These are phyloP conservation scores for Melieria omissa DNA, from an alignment of 2,888 invertebrate species.

Conservation along the genomic window DNA sequence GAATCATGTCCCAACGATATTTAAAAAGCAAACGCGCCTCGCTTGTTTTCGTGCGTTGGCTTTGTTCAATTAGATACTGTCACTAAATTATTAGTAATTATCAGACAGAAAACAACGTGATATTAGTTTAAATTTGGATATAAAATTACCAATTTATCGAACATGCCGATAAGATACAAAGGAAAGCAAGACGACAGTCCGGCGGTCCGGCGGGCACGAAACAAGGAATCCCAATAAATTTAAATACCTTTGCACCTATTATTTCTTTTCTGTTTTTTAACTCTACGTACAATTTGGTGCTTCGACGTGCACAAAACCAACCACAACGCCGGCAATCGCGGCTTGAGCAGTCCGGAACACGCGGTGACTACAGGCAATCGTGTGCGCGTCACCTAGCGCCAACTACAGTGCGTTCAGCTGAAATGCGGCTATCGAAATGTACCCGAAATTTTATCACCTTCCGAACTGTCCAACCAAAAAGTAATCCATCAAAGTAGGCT, in stretches of 20 bases:
- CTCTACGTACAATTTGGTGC: constrained; percentile 1
- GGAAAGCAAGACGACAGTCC: constrained; percentile 37
- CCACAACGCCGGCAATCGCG: background rate
- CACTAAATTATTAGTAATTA: constrained; percentile 60
- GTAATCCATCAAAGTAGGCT: constrained; percentile 40
- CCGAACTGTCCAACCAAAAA: constrained; percentile 14
- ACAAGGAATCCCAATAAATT: background rate
- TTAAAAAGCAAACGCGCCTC: background rate
- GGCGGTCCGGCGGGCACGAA: too few relatives aligned
- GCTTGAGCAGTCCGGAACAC: too few relatives aligned
- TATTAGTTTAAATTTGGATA: constrained; percentile 55
- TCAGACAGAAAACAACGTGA: constrained; percentile 52
- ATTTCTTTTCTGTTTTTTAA: background rate
- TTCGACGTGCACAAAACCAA: constrained; percentile 27
- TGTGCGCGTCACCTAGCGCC: too few relatives aligned
- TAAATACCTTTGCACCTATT: constrained; percentile 16
- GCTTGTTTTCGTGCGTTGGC: too few relatives aligned
- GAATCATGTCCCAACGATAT: too few relatives aligned
- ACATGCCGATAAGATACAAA: constrained; percentile 36
- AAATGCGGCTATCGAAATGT: too few relatives aligned
- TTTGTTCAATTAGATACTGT: constrained; percentile 36
- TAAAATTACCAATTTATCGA: constrained; percentile 47
- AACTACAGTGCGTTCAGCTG: too few relatives aligned
- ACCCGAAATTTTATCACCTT: constrained; percentile 3
- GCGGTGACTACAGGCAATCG: too few relatives aligned